Evolutionary conservation across 2,797 vertebrate genomes (phyloP).

Genomic region (Sciurus vulgaris): DNA sequence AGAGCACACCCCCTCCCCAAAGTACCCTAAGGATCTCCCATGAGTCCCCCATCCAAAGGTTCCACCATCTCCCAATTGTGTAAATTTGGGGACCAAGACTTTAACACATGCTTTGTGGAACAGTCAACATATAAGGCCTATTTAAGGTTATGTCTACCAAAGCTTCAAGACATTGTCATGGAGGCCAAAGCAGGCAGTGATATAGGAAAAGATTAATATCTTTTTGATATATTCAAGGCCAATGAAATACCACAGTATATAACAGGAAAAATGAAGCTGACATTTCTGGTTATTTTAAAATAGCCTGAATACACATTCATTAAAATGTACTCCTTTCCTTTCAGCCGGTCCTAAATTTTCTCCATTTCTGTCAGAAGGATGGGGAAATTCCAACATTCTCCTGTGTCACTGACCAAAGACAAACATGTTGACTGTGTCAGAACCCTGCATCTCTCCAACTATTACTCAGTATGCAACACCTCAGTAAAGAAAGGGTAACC

Average conservation of each 20-base stretch:
- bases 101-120: neutral
- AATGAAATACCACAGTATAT: neutral
- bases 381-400: constrained; percentile 72
- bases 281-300: neutral
- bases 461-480: constrained; percentile 74
- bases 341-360: neutral
- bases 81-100: neutral
- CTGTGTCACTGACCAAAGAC: constrained; percentile 14
- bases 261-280: neutral
- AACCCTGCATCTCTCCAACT: constrained; percentile 64
- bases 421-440: neutral
- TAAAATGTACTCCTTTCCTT: neutral
- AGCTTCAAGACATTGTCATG: neutral
- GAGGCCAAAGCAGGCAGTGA: neutral
- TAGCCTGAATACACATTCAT: neutral
- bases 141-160: neutral
- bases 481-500: constrained; percentile 5
- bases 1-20: neutral
- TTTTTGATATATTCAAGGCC: neutral
- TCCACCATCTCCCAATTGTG: neutral
- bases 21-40: neutral
- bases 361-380: constrained; percentile 2
- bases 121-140: neutral
- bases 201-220: neutral
- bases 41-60: neutral